A percentile compares a stretch with the other conserved stretches of the same genome.
Conservation (phyloP, 2,797 vertebrate genomes). For the Octomys mimax region DNA sequence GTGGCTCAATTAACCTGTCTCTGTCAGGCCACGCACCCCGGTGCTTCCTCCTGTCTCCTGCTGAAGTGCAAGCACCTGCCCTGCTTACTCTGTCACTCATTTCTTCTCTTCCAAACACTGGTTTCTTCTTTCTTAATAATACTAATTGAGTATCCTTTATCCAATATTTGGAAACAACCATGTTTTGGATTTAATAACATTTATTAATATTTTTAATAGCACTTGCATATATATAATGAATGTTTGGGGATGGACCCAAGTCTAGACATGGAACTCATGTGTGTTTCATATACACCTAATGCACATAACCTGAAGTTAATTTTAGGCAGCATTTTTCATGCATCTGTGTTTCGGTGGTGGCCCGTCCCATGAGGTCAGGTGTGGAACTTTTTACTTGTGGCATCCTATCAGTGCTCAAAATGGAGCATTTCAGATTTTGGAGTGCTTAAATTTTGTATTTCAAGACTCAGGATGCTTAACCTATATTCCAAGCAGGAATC, state of each 20-base stretch:
- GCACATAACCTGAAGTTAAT: neutral
- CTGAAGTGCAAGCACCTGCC: neutral
- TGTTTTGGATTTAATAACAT: neutral
- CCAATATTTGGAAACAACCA: neutral
- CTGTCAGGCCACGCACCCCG: accelerated
- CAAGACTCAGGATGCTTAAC: neutral
- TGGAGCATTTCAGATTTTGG: neutral
- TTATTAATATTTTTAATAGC: neutral
- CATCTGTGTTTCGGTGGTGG: neutral
- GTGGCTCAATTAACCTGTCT: accelerated
- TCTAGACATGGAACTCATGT: neutral
- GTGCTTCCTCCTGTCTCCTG: accelerated
- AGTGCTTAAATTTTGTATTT: neutral
- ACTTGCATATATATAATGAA: neutral
- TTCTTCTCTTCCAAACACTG: neutral
- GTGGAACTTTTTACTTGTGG: neutral
- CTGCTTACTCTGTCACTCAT: neutral
- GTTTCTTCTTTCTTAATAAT: constrained; percentile 25
- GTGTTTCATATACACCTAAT: neutral
- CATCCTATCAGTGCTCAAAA: too few relatives aligned
- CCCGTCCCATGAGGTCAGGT: neutral
- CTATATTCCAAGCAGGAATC: constrained; percentile 10
- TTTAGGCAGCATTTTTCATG: neutral
- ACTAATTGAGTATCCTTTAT: neutral
- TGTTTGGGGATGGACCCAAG: neutral